These are phyloP conservation scores for Drosophila cardini DNA, from an alignment of 1,140 invertebrate genomes.

Conservation along the genomic window DNA sequence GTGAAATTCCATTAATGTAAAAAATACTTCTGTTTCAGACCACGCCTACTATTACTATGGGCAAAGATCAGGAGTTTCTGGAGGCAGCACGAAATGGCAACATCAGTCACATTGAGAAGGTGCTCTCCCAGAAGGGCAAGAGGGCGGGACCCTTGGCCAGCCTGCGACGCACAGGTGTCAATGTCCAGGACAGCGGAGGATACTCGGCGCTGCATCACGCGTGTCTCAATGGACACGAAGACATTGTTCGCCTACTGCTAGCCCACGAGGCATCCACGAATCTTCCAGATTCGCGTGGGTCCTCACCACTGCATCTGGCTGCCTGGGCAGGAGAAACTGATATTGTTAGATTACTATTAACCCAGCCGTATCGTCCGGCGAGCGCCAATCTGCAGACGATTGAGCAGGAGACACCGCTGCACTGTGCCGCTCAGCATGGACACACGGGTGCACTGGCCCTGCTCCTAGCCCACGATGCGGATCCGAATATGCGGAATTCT, in stretches of 20 bases:
- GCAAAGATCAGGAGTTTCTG: slow-evolving; percentile 97
- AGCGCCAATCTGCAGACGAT: slow-evolving; percentile 95
- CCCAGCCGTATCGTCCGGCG: slow-evolving; percentile 90
- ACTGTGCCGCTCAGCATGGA: slow-evolving; percentile 97
- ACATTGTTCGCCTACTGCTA: slow-evolving; percentile 93
- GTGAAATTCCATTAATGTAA: slow-evolving; percentile 49
- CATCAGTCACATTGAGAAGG: slow-evolving; percentile 94
- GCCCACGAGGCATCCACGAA: slow-evolving; percentile 96
- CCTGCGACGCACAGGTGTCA: slow-evolving; percentile 94
- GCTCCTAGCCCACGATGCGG: slow-evolving; percentile 93
- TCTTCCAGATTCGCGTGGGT: slow-evolving; percentile 92
- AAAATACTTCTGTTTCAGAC: slow-evolving; percentile 5
- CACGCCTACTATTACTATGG: slow-evolving; percentile 87
- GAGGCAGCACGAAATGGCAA: slow-evolving; percentile 97
- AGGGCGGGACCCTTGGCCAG: slow-evolving; percentile 96
- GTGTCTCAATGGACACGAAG: slow-evolving; percentile 97
- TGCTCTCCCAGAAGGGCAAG: slow-evolving; percentile 94
- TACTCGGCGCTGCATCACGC: slow-evolving; percentile 98
- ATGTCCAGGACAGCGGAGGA: slow-evolving; percentile 96
- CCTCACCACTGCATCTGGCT: slow-evolving; percentile 94
- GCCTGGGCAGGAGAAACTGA: slow-evolving; percentile 95
- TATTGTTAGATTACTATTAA: slow-evolving; percentile 92
- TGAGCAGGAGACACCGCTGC: slow-evolving; percentile 96
- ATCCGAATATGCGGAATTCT: slow-evolving; percentile 95
- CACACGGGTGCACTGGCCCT: slow-evolving; percentile 95